Evolutionary conservation across 2,888 invertebrate species (phyloP), one percentile per base, ranked within the genome.

Genomic region (Cataglyphis cursor): DNA sequence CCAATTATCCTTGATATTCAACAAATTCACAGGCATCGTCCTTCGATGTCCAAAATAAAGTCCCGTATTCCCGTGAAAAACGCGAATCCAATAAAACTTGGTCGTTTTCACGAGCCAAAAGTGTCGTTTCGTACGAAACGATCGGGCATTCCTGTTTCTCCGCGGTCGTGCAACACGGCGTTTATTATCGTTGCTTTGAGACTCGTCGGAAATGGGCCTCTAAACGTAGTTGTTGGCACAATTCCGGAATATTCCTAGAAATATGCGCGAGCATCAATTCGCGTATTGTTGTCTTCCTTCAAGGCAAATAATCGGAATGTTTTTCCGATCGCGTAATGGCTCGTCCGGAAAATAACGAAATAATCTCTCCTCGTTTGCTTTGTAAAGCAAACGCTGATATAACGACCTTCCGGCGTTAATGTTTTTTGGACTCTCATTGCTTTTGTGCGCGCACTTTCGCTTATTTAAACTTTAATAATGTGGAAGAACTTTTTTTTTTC

Each of bases 41-140:
- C 87, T 88, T 87, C 90, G 84, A n/a, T 9, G 48, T 84, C 73
- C 87, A 85, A 88, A 89, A 89, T 90, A 89, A 89, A 90, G 84
- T 74, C 59, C 68, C 84, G 82, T 61, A 72, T 62, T 68, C 48
- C n/a, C 48, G 21, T 21, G 48, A 64, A 64, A 75, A 65, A 65
- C 59, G 10, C 10, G 31, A 10, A 44, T 24, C 44, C n/a, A 68
- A 57, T 76, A 76, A 76, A 76, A 68, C n/a, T 9, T 21, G 65
- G 38, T 41, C 76, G 68, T 41, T 76, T 68, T 28, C 76, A 51
- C n/a, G n/a, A 41, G 54, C 28, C 28, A 15, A 41, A 54, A 76
- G 28, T 76, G 76, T 76, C 76, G 70, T 76, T 66, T 54, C 41
- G 54, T n/a, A 57, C 54, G 54, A 80, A 80, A 80, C 65, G 81